A percentile compares a stretch with the other conserved stretches of the same genome.
These are phyloP conservation scores for Perizoma affinitatum DNA, from an alignment of 2,888 invertebrate genomes.

Conservation along the genomic window DNA sequence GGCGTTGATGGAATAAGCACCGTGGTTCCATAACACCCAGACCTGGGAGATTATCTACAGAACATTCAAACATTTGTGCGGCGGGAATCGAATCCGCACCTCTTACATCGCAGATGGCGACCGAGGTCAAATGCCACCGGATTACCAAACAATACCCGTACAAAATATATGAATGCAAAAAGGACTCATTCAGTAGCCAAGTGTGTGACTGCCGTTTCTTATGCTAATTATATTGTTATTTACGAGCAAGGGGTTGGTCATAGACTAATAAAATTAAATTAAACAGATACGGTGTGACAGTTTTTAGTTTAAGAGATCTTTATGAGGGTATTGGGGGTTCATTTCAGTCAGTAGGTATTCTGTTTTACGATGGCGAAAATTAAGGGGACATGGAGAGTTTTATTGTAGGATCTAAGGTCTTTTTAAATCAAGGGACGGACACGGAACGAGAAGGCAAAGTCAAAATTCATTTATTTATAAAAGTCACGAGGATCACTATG, in stretches of 20 bases:
- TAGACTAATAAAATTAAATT: conserved; percentile 54
- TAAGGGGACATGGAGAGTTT: conserved; percentile 35
- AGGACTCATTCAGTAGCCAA: conserved; percentile 62
- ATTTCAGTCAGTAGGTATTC: conserved; percentile 37
- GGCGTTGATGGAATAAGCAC: too few species aligned
- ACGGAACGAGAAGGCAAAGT: conserved; percentile 4
- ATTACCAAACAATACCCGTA: conserved; percentile 1
- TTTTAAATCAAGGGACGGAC: conserved; percentile 17
- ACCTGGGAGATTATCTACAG: too few species aligned
- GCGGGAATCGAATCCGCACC: too few species aligned
- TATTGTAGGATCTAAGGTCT: conserved; percentile 26
- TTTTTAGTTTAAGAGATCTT: conserved; percentile 40
- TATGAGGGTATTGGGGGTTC: conserved; percentile 37
- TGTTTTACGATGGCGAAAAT: conserved; percentile 37
- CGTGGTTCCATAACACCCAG: too few species aligned
- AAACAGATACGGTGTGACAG: conserved; percentile 44
- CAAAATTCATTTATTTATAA: too few species aligned
- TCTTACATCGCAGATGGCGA: too few species aligned
- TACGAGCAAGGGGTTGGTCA: conserved; percentile 66
- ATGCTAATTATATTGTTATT: conserved; percentile 75
- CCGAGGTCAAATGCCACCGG: conserved; percentile 14
- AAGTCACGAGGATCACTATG: too few species aligned
- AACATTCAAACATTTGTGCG: too few species aligned
- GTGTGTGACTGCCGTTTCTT: conserved; percentile 73
- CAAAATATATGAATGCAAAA: conserved; percentile 32